Base-by-base conservation (phyloP, 2,888 invertebrate species). In the Platycheirus rosarum region DNA sequence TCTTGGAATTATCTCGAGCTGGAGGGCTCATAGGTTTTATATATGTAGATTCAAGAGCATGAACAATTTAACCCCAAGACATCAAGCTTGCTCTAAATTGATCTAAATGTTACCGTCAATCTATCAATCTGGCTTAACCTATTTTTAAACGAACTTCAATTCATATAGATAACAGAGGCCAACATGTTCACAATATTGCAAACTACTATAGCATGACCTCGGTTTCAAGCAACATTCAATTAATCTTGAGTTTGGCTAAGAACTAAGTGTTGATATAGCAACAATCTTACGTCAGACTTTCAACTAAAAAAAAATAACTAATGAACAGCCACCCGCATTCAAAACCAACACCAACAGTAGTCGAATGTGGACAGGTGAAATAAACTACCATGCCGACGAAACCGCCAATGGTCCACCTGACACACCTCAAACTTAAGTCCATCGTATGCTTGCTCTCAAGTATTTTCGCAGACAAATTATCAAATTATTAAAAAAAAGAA, bases 351-450 rank as follows among this genome's bases (percentile, higher is more conserved):
- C n/a, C n/a, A 44, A 32, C 46, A 32, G n/a, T 44, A 53, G 13
- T 66, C 20, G 20, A 9, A 32, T 32, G 7, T 32, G 29, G 29
- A 6, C 68, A 55, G 48, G 68, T 69, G 68, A 44, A 63, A 48
- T 37, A 63, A 20, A 13, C 7, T 8, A 20, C 9, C n/a, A 16
- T n/a, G n/a, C n/a, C 4, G 29, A 32, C 29, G 1, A 32, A 23
- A 6, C 23, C 23, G 29, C 4, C 5, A 32, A 32, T 32, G 3
- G 29, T 32, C 8, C 4, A 37, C 13, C 5, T 14, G 48, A 29
- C 69, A 60, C 60, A 70, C 60, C 69, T 40, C 65, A 40, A 16
- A 16, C 13, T 48, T 49, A 23, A 57, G 48, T 37, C 69, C 48
- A 57, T 49, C 57, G 55, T n/a, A n/a, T 46, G 23, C 35, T 26